Evolutionary conservation across 2,113 vertebrate genomes (phyloP).

Genomic region (Dipodomys ordii): DNA sequence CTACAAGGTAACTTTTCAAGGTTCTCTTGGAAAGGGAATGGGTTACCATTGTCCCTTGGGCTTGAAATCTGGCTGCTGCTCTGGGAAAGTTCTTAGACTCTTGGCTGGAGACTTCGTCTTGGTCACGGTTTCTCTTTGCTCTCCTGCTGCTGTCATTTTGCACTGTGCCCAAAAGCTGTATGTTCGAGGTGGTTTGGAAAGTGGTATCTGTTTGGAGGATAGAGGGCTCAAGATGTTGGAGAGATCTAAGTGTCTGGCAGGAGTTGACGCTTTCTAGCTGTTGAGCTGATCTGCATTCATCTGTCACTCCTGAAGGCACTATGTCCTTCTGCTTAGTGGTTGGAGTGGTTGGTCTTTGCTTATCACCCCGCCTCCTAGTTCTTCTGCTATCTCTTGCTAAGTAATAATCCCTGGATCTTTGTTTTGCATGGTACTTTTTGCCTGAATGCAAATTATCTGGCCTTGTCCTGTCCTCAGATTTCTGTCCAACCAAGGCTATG

Average conservation of each 20-base stretch:
- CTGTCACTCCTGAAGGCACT: background rate
- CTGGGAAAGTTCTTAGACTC: slow-evolving; percentile 17
- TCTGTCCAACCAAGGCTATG: slow-evolving; percentile 13
- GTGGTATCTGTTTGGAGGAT: background rate
- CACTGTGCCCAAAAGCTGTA: background rate
- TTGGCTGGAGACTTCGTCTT: background rate
- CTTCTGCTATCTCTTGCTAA: background rate
- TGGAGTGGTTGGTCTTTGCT: background rate
- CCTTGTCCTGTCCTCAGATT: background rate
- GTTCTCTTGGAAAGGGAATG: background rate
- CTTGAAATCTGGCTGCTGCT: slow-evolving; percentile 3
- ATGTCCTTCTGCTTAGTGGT: slow-evolving; percentile 21
- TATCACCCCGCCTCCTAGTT: background rate
- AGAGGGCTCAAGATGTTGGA: background rate
- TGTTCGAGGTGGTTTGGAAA: background rate
- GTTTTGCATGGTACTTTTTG: slow-evolving; percentile 41
- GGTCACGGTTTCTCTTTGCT: background rate
- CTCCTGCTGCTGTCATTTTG: background rate
- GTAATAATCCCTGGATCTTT: slow-evolving; percentile 25
- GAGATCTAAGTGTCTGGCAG: background rate
- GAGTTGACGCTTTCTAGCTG: background rate
- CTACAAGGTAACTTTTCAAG: background rate
- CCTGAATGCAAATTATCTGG: background rate
- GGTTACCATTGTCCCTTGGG: background rate
- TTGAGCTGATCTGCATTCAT: slow-evolving; percentile 29